A percentile compares a stretch with the other conserved stretches of the same genome.
Evolutionary conservation across 1,140 invertebrate genomes (phyloP).

Genomic region (Drepana arcuata): DNA sequence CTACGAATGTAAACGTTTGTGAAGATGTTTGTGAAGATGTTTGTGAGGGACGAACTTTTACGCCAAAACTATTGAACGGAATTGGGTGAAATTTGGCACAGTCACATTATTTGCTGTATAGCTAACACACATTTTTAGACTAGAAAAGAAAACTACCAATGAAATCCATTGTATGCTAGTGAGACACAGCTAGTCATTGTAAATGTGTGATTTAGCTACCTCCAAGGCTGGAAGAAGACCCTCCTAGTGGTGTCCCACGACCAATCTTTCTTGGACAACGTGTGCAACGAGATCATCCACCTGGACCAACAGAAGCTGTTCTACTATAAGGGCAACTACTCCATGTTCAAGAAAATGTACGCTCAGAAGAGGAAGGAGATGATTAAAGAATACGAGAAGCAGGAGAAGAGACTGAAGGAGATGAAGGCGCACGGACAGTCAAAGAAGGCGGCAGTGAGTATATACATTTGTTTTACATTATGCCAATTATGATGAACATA

Average conservation of each 20-base stretch:
- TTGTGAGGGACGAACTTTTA: too few species aligned
- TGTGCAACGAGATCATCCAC: slow-evolving; percentile 99
- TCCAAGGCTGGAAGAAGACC: slow-evolving; percentile 98
- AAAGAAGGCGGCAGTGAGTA: slow-evolving; percentile 89
- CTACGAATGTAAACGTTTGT: too few species aligned
- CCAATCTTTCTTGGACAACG: slow-evolving; percentile 99
- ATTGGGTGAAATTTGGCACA: too few species aligned
- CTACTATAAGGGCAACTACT: slow-evolving; percentile 99
- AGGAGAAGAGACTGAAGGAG: slow-evolving; percentile 95
- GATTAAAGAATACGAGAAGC: slow-evolving; percentile 98
- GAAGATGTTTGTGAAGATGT: too few species aligned
- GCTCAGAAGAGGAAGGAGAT: slow-evolving; percentile 95
- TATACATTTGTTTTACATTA: too few species aligned
- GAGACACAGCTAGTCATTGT: too few species aligned
- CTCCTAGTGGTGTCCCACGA: slow-evolving; percentile 98
- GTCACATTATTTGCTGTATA: too few species aligned
- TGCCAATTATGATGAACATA: too few species aligned
- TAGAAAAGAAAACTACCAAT: too few species aligned
- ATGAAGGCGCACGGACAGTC: slow-evolving; percentile 96
- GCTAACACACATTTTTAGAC: too few species aligned
- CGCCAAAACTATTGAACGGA: too few species aligned
- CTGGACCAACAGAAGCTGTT: slow-evolving; percentile 94
- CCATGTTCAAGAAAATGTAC: slow-evolving; percentile 99
- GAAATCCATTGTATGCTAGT: too few species aligned
- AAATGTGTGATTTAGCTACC: slow-evolving; percentile 85